Evolutionary conservation across 2,113 vertebrate species (phyloP), one percentile per base, ranked within the genome.

Genomic region (Nansenia antarctica): DNA sequence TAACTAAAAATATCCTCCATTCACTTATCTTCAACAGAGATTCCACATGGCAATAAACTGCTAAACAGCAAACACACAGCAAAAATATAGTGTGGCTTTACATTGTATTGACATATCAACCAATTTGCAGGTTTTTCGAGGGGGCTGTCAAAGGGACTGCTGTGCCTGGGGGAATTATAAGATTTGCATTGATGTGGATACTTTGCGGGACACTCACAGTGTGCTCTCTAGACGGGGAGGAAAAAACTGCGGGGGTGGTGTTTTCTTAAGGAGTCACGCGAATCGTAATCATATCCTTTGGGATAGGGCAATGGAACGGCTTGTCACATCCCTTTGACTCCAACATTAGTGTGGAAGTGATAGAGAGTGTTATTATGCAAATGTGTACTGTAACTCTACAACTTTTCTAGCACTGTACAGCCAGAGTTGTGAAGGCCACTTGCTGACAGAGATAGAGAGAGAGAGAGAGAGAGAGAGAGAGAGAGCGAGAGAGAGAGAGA

Each of bases 1-100:
- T 53, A 81, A 80, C 73, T 72, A 70, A 80, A 85, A 81, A 65
- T 69, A 64, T 53, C 66, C 72, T 67, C 59, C 76, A 18, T 63
- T 42, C 47, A 30, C 73, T 78, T 76, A 63, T 77, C 60, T 60
- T 35, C 20, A 47, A 55, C 49, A 32, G 5, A 45, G 26, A 29
- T 64, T 77, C 47, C 75, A 61, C 62, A 62, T 30, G n/a, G 31
- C 6, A 32, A 29, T 65, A 32, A 29, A 57, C 47, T 26, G 30
- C 63, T 72, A 70, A 64, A 69, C n/a, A 9, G 37, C 76, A 62
- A 70, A 67, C 32, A n/a, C n/a, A n/a, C n/a, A n/a, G 29, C 59
- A 49, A 30, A 70, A 54, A 75, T 80, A 73, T 27, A 18, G 63
- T 39, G 60, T 22, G 0, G 71, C 20, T 78, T 73, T 59, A 55